Base-by-base conservation (phyloP, 1,140 invertebrate species). In the Drosophila littoralis region DNA sequence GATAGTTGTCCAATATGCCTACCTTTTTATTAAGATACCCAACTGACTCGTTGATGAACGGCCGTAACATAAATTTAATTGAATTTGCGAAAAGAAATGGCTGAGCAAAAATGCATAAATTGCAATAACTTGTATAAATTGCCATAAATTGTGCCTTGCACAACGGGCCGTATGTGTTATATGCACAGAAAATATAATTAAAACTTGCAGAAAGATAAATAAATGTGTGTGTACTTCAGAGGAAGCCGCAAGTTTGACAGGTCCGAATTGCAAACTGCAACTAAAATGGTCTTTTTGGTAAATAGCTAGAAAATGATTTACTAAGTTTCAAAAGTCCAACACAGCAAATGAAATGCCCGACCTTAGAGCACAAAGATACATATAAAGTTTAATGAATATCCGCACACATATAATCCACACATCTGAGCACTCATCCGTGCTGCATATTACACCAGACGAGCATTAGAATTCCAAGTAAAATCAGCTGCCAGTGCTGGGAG, bases 31-130 rank as follows among this genome's bases (percentile, higher is more conserved):
- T 36, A 33, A 38, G 15, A 32, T 59, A n/a, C 10, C 33, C 33
- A 61, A 77, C 48, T 43, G 52, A 13, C 17, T 43, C 32, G 33
- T 55, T 86, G 83, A 79, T 69, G 69, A 83, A 89, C 76, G 82
- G 63, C 66, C 45, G 28, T 48, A 52, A 79, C 82, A 77, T 82
- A 58, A 83, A 59, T 83, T 83, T 80, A 83, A 89, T 84, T 89
- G 80, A 82, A 79, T 70, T 82, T 68, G 63, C 59, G 77, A 71
- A 69, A 48, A 22, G 22, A 28, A 28, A 28, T 28, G 22, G 22
- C 4, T 28, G 4, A 28, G 22, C 22, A 28, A 28, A 17, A 28
- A 6, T 43, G 50, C 69, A 85, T 85, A 85, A 81, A 85, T 28
- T 28, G 22, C 22, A 28, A 28, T 79, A 81, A 86, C 61, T 6